phyloP scores from a whole-genome alignment of 2,797 vertebrate genomes.

The Anguilla obscura region DNA sequence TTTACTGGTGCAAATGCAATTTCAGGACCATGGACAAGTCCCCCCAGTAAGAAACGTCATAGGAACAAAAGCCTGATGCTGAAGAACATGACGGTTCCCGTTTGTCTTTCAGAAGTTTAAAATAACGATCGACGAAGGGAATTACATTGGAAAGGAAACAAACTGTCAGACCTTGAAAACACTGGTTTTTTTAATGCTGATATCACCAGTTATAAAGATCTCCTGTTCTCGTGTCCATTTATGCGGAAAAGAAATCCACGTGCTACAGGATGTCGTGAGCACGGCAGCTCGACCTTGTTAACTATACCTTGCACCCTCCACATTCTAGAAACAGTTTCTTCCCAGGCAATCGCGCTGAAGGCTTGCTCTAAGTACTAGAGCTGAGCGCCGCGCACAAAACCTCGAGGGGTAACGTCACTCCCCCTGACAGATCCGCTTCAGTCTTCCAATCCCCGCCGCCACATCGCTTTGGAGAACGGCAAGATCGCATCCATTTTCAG shows the following conservation, averaged over 20 bases:
- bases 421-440: slow-evolving; percentile 67
- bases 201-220: neutral
- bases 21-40: slow-evolving; percentile 75
- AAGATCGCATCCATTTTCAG: slow-evolving; percentile 73
- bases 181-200: neutral
- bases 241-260: slow-evolving; percentile 20
- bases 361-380: slow-evolving; percentile 3
- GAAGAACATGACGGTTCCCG: neutral
- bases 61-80: neutral
- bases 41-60: slow-evolving; percentile 7
- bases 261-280: slow-evolving; percentile 17
- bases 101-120: neutral
- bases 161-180: neutral
- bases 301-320: neutral
- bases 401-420: slow-evolving; percentile 72
- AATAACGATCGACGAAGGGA: neutral
- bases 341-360: slow-evolving; percentile 2
- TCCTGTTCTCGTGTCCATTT: neutral
- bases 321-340: slow-evolving; percentile 15
- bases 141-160: neutral
- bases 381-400: slow-evolving; percentile 67
- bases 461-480: slow-evolving; percentile 69
- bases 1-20: slow-evolving; percentile 15
- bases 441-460: slow-evolving; percentile 68
- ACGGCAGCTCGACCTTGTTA: neutral